Evolutionary conservation across 2,113 vertebrate genomes (phyloP), one percentile per base, ranked within the genome.

Genomic region (Propithecus coquereli): DNA sequence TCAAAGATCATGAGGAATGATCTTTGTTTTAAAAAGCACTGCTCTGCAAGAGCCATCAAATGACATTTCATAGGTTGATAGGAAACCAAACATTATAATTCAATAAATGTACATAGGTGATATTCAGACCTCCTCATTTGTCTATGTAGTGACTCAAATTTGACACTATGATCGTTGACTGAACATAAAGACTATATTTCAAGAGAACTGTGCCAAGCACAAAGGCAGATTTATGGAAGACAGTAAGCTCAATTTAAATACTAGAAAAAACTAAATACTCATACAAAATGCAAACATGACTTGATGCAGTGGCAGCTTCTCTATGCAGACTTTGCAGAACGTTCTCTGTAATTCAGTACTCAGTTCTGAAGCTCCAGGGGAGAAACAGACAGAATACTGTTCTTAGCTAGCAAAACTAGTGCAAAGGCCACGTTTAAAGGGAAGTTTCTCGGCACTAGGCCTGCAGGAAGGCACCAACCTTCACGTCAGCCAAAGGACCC

Each of bases 281-380:
- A 71, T 57, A 61, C 1, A 0, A 86, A 96, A 91, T 12, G 17
- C 37, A 20, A 14, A 52, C 6, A 91, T 22, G 61, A 87, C 3
- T 23, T 73, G 11, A 68, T 84, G 68, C 95, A 65, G 0, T 40
- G 66, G 73, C 94, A 96, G 89, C 76, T 94, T 96, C 77, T 71
- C 96, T 68, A 27, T 47, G 66, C 71, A 87, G 0, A 17, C 74
- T 95, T 92, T 65, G 85, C 47, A 68, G 59, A 73, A 66, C 70
- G 76, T 27, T 93, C 92, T 92, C 22, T 54, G 90, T 90, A 97
- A 98, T 82, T 95, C 76, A 91, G 92, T 59, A 80, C 25, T 74
- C 90, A 70, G 37, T 91, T 40, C 81, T 85, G 68, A 93, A 96
- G 87, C 94, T 70, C 43, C 85, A 87, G 90, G 2, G 65, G 32